Evolutionary conservation across 2,113 vertebrate species (phyloP).

Genomic region (Phoenicopterus ruber): DNA sequence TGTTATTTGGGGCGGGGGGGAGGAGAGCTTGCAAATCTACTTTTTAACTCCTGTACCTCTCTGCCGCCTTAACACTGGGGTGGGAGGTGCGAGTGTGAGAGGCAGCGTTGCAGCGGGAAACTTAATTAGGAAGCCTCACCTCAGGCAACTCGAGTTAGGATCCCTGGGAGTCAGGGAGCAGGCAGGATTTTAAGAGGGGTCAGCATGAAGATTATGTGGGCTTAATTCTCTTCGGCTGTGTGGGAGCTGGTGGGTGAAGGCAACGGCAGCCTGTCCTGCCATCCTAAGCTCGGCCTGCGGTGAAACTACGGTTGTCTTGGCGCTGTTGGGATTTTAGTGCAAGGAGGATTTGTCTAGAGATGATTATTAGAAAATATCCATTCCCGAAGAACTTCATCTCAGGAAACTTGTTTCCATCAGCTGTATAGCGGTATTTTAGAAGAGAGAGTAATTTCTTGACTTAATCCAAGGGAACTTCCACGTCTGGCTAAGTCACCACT

Average conservation of each 20-base stretch:
- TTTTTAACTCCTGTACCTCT: background rate
- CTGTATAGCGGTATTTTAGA: background rate
- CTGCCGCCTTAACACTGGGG: rapidly evolving
- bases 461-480: background rate
- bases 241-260: background rate
- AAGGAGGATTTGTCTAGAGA: background rate
- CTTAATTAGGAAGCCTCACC: background rate
- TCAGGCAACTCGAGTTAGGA: background rate
- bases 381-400: background rate
- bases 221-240: background rate
- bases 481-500: background rate
- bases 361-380: background rate
- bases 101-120: rapidly evolving
- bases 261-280: background rate
- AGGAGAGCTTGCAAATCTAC: background rate
- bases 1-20: background rate
- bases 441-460: background rate
- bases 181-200: background rate
- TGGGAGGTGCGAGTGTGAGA: background rate
- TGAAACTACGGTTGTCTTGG: background rate
- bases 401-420: background rate
- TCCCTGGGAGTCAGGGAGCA: background rate
- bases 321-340: background rate
- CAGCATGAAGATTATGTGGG: background rate
- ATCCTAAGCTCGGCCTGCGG: background rate